Percentiles rank a stretch among this genome's conserved stretches.
Conservation (phyloP, 2,797 vertebrate species). For the Pipistrellus pipistrellus region DNA sequence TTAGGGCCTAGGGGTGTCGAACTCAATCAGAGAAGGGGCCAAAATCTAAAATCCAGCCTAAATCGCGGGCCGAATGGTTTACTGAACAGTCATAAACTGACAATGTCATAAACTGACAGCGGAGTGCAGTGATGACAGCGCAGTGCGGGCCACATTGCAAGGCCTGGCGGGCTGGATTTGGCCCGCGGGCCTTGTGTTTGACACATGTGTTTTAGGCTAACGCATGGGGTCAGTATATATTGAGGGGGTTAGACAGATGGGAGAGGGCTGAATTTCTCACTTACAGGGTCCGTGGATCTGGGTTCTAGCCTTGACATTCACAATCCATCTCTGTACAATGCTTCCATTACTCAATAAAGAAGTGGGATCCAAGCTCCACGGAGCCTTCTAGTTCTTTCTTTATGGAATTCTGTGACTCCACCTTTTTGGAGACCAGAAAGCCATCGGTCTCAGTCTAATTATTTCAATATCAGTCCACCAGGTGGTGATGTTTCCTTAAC, state of each 20-base stretch:
- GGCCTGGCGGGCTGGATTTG: no score
- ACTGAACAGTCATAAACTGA: no score
- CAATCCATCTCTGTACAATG: neutral
- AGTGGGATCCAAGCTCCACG: neutral
- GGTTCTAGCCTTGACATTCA: neutral
- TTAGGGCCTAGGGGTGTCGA: no score
- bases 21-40: no score
- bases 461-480: slow-evolving; percentile 73
- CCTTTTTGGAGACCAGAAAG: neutral
- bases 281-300: neutral
- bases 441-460: neutral
- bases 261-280: neutral
- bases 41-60: no score
- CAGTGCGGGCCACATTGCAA: no score
- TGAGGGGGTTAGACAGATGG: neutral
- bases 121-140: no score
- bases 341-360: neutral
- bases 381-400: neutral
- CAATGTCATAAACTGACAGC: no score
- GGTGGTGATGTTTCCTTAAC: slow-evolving; percentile 84
- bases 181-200: no score
- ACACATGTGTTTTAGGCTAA: no score
- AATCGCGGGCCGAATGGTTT: no score
- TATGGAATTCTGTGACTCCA: neutral
- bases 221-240: neutral